These are phyloP conservation scores for Anoplius nigerrimus DNA, from an alignment of 2,888 invertebrate genomes.

Conservation along the genomic window DNA sequence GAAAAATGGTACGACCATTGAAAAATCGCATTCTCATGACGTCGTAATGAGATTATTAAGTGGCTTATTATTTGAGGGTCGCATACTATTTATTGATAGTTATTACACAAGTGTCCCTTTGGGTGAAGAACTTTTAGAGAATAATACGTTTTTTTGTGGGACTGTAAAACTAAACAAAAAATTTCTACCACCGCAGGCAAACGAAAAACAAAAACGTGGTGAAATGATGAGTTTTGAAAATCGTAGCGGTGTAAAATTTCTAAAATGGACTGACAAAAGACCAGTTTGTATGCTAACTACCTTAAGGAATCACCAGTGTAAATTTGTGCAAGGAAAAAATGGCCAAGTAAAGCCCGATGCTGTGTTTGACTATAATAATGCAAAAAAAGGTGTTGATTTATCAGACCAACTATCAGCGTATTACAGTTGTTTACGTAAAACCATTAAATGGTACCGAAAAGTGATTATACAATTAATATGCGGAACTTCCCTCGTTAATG, in stretches of 20 bases:
- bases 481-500: slow-evolving; percentile 29
- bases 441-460: slow-evolving; percentile 30
- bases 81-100: slow-evolving; percentile 1
- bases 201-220: not conserved
- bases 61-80: slow-evolving; percentile 4
- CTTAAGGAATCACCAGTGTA: slow-evolving; percentile 16
- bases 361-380: slow-evolving; percentile 20
- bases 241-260: slow-evolving; percentile 20
- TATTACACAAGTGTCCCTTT: slow-evolving; percentile 9
- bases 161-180: slow-evolving; percentile 10
- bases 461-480: slow-evolving; percentile 25
- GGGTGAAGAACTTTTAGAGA: slow-evolving; percentile 12
- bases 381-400: slow-evolving; percentile 28
- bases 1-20: slow-evolving; percentile 8
- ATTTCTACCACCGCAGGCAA: slow-evolving; percentile 13
- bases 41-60: slow-evolving; percentile 2
- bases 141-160: slow-evolving; percentile 18
- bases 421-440: slow-evolving; percentile 29
- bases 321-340: slow-evolving; percentile 17
- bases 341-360: slow-evolving; percentile 13
- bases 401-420: slow-evolving; percentile 23
- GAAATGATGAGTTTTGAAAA: slow-evolving; percentile 15
- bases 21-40: slow-evolving; percentile 7
- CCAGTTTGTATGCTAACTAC: slow-evolving; percentile 19
- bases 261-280: slow-evolving; percentile 21